Evolutionary conservation across 2,888 invertebrate species (phyloP), one percentile per base, ranked within the genome.

Genomic region (Nowickia ferox): DNA sequence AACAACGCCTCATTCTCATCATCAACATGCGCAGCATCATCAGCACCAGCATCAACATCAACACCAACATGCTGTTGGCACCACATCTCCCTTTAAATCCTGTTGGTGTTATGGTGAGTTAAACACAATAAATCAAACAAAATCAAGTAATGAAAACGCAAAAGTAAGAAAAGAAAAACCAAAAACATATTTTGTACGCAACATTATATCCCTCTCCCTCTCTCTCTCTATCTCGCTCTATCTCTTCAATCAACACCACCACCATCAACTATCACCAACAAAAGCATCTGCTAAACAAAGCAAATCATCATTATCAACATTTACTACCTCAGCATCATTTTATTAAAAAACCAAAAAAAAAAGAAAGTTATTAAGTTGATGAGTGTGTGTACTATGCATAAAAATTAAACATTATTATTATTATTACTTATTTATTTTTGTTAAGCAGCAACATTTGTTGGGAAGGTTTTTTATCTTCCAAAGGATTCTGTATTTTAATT

Each of bases 31-130:
- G 22, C 89, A 87, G 38, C 89, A 88, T 76, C 88, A 87, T 15
- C 89, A 89, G 0, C 89, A 89, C 8, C 89, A 89, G 9, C 89
- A 88, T 0, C 89, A 89, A 15, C 87, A 85, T 53, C 87, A 76
- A n/a, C 89, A 89, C 63, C 89, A 89, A 65, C 89, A 89, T 77
- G 86, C 81, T 78, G 86, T 61, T 85, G 87, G 87, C 87, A 88
- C 86, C 87, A 89, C 90, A 88, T 90, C 92, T 74, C 88, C 90
- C 63, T 89, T 88, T 72, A 90, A 90, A 87, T 91, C 93, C 90
- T 92, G 93, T 90, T 93, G 92, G 92, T 93, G 92, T 91, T 92
- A 92, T 91, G 93, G 93, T 93, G 92, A 93, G 93, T 93, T 88
- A 87, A 88, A 74, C 38, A 78, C 51, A 78, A 57, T 63, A 75